These are phyloP conservation scores for Artibeus lituratus DNA, from an alignment of 2,797 vertebrate genomes.

Conservation along the genomic window DNA sequence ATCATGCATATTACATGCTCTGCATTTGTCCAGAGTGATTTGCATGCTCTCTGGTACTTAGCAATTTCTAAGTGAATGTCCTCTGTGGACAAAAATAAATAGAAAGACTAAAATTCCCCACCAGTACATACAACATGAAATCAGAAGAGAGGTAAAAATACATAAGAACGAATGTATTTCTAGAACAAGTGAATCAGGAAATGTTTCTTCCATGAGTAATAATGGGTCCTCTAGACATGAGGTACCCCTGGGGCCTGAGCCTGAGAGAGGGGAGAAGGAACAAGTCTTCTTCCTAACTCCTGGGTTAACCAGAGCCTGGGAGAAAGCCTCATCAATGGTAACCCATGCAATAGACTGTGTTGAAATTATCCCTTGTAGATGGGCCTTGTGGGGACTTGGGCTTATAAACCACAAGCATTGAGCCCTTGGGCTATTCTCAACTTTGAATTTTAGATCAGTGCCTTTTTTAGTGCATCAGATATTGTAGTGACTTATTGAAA, in stretches of 20 bases:
- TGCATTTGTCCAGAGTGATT: background rate
- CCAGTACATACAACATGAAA: background rate
- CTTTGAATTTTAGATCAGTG: slow-evolving; percentile 1
- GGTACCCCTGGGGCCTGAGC: background rate
- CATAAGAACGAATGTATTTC: background rate
- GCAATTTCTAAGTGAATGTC: background rate
- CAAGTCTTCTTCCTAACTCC: background rate
- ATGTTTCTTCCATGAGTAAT: background rate
- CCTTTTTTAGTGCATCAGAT: background rate
- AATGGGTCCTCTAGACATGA: background rate
- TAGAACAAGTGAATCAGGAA: background rate
- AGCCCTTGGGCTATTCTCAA: background rate
- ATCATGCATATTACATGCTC: background rate
- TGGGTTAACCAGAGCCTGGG: background rate
- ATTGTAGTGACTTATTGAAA: background rate
- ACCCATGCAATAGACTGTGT: background rate
- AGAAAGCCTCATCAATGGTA: background rate
- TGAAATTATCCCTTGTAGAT: background rate
- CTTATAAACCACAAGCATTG: background rate
- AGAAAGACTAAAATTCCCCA: background rate
- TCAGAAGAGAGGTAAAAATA: background rate
- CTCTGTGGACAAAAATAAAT: background rate
- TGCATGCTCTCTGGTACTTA: background rate
- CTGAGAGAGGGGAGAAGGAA: background rate
- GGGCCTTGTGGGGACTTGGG: background rate